Percentiles rank a stretch among this genome's conserved stretches.
phyloP scores from a whole-genome alignment of 1,140 invertebrate species.

The Panonychus citri region DNA sequence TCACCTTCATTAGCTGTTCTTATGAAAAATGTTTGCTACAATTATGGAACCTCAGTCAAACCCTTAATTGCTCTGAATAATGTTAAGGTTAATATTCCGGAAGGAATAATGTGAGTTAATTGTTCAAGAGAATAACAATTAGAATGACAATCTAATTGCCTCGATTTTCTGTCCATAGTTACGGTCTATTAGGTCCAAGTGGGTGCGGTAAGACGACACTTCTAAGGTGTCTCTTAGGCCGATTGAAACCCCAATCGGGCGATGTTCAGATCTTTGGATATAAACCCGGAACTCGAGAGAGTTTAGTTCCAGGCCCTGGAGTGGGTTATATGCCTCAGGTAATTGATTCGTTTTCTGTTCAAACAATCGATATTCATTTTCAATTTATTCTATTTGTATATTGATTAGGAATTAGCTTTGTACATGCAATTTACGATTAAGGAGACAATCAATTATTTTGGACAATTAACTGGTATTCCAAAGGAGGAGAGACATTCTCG shows the following conservation, averaged over 20 bases:
- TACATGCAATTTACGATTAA: conserved; percentile 79
- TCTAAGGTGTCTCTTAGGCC: conserved; percentile 9
- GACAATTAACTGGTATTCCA: conserved; percentile 71
- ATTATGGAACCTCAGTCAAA: neutral
- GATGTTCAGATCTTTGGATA: conserved; percentile 7
- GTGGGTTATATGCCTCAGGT: conserved; percentile 51
- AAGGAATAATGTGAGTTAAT: conserved; percentile 2
- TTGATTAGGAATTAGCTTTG: conserved; percentile 46
- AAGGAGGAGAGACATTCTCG: conserved; percentile 47
- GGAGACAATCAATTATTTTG: conserved; percentile 85
- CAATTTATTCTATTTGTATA: neutral
- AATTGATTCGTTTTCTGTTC: conserved; percentile 17
- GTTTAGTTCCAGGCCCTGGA: conserved; percentile 47
- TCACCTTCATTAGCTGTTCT: neutral
- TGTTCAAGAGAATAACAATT: neutral
- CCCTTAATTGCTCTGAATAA: neutral
- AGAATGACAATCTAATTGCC: neutral
- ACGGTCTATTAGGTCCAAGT: conserved; percentile 11
- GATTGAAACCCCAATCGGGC: conserved; percentile 5
- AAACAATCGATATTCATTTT: no score
- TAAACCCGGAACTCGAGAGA: conserved; percentile 17
- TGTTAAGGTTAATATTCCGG: neutral
- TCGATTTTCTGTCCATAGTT: neutral
- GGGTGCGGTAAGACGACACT: conserved; percentile 13
- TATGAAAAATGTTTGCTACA: neutral